Base-by-base conservation (phyloP, 2,888 invertebrate genomes). In the Dascillus cervinus region DNA sequence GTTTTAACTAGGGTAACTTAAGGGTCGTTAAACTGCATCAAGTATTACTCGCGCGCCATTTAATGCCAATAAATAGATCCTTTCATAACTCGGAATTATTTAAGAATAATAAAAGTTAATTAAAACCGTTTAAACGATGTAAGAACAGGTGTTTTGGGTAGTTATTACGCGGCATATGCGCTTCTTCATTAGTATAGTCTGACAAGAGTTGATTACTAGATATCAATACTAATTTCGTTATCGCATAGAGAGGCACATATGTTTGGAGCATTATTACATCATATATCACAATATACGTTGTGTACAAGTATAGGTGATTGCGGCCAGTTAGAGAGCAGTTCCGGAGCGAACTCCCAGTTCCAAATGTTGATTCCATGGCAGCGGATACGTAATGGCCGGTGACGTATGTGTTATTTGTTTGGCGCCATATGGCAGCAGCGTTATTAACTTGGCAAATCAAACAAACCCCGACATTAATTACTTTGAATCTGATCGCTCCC, bases 381-480 rank as follows among this genome's bases (percentile, higher is more conserved):
- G 39, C 40, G 54, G 53, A 50, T 52, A 53, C 55, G 54, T 62
- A 60, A 63, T 61, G 62, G 58, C 61, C 61, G 55, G 55, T 65
- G 64, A 65, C 64, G 64, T 64, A 62, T 63, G 62, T 62, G 64
- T 62, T 64, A 64, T 65, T 65, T 65, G 64, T 64, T 62, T 62
- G 63, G 63, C 65, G 66, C 64, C 67, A 66, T 63, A 64, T 66
- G 66, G 65, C 58, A 55, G 54, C 57, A 59, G 60, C 62, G 65
- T 65, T 66, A 66, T 66, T 66, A 66, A 66, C 65, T 66, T 62
- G 63, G 60, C 62, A 65, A 66, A 65, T 66, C 65, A 66, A 66
- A 66, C 65, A 66, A 64, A 62, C 58, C 55, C 57, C 55, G 62
- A 63, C 64, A 64, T 63, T 64, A 64, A 65, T 65, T 65, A 62